Evolutionary conservation across 2,888 invertebrate genomes (phyloP).

Genomic region (Dasypogon diadema): DNA sequence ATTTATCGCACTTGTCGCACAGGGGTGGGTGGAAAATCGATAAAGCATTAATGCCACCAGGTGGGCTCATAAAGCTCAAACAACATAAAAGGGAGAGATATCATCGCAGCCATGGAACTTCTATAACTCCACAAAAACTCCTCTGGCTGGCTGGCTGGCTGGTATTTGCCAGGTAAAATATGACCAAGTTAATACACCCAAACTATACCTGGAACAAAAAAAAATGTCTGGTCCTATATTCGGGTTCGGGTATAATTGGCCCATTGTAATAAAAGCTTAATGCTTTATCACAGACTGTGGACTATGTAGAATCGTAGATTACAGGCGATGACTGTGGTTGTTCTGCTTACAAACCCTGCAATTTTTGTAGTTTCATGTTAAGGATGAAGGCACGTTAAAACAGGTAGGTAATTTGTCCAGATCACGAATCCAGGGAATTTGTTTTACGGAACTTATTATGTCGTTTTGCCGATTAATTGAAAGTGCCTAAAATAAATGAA

Average conservation of each 20-base stretch:
- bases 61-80: conserved; percentile 33
- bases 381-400: neutral
- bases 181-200: conserved; percentile 31
- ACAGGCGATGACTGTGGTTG: no score
- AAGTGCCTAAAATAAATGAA: no score
- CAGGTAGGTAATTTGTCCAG: neutral
- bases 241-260: conserved; percentile 24
- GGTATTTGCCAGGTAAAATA: conserved; percentile 34
- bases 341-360: neutral
- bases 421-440: neutral
- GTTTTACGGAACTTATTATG: neutral
- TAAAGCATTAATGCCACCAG: conserved; percentile 36
- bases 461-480: neutral
- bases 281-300: conserved; percentile 4
- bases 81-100: neutral
- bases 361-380: neutral
- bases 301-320: no score
- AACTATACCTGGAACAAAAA: neutral
- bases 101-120: neutral
- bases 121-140: conserved; percentile 5
- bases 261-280: conserved; percentile 30
- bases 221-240: neutral
- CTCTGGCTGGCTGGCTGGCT: neutral
- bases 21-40: conserved; percentile 25
- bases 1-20: conserved; percentile 31